Conservation (phyloP, 2,888 invertebrate species). For the Philonicus albiceps region DNA sequence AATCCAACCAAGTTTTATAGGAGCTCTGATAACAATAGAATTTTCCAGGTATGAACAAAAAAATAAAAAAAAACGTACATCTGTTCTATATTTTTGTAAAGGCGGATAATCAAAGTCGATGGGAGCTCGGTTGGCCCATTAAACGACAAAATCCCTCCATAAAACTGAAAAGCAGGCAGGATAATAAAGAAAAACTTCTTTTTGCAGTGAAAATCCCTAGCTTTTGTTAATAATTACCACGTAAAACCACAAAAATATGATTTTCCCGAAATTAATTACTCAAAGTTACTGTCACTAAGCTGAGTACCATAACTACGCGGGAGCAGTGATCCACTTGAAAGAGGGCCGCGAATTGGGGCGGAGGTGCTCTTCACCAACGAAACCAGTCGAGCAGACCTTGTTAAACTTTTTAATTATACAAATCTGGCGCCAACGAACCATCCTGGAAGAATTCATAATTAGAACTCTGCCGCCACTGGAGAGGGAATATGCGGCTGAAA, state of each 20-base stretch:
- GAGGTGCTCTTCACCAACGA: not conserved
- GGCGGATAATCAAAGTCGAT: not conserved
- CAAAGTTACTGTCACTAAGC: not conserved
- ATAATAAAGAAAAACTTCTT: not conserved
- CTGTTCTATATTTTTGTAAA: not conserved
- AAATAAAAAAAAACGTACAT: not conserved
- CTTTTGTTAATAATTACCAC: not conserved
- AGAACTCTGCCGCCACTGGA: not conserved
- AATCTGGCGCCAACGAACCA: not conserved
- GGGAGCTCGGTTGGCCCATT: not conserved
- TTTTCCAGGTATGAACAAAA: not conserved
- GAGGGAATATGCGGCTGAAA: not conserved
- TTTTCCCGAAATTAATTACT: not conserved
- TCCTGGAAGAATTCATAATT: slow-evolving; percentile 10
- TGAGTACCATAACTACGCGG: not conserved
- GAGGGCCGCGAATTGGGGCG: not conserved
- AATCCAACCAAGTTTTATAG: not conserved
- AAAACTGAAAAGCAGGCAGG: not conserved
- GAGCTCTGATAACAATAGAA: not conserved
- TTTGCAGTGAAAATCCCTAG: not conserved
- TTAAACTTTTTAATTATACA: slow-evolving; percentile 18
- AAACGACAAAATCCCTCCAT: not conserved
- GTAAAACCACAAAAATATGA: not conserved
- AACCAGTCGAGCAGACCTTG: not conserved
- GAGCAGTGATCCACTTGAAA: not conserved